These are phyloP conservation scores for Acestrorhynchus altus DNA, from an alignment of 2,797 vertebrate species.

Conservation along the genomic window DNA sequence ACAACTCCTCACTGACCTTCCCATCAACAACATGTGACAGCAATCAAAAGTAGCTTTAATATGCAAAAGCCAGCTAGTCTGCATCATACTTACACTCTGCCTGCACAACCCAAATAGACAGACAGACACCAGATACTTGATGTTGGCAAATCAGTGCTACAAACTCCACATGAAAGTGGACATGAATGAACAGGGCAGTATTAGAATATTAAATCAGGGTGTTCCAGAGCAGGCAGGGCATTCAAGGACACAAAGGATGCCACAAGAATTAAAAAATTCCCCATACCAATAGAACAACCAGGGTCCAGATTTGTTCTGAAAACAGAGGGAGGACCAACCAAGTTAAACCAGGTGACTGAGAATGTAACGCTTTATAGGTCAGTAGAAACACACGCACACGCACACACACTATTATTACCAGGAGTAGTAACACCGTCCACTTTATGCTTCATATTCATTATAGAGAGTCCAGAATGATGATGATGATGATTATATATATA, in stretches of 20 bases:
- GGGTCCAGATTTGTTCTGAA: too few species aligned
- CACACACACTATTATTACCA: too few species aligned
- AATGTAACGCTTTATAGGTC: too few species aligned
- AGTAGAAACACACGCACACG: too few species aligned
- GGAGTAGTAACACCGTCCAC: too few species aligned
- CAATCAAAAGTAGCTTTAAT: slow-evolving; percentile 37
- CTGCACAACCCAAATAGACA: background rate
- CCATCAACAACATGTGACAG: slow-evolving; percentile 43
- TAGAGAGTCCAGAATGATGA: too few species aligned
- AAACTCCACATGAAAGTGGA: background rate
- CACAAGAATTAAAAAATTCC: background rate
- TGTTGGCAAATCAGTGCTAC: background rate
- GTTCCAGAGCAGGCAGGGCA: background rate
- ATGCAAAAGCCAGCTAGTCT: slow-evolving; percentile 1
- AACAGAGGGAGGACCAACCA: too few species aligned
- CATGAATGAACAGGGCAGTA: background rate
- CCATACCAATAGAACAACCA: background rate
- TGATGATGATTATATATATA: too few species aligned
- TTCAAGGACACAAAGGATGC: background rate
- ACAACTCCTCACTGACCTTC: slow-evolving; percentile 46
- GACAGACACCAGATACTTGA: background rate
- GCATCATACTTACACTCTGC: background rate
- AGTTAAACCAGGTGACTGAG: too few species aligned
- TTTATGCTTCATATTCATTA: too few species aligned
- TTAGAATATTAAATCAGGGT: background rate